phyloP scores from a whole-genome alignment of 2,797 vertebrate genomes.

The Trichosurus vulpecula region DNA sequence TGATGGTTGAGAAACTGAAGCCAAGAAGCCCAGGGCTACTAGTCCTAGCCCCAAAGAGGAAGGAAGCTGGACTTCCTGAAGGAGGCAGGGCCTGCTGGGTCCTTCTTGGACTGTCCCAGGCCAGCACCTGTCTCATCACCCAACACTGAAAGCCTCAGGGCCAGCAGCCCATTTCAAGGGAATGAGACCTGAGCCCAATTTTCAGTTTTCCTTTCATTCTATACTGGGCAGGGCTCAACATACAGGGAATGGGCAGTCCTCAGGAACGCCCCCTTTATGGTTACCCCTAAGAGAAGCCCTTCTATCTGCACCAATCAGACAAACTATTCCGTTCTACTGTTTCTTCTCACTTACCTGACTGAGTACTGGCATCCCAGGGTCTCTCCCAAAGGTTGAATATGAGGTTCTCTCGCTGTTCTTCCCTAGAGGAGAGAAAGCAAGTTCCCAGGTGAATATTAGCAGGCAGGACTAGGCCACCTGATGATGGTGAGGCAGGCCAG shows the following conservation, averaged over 20 bases:
- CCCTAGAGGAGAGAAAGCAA: conserved; percentile 83
- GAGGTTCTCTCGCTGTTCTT: conserved; percentile 92
- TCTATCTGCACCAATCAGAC: not conserved
- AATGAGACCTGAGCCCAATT: not conserved
- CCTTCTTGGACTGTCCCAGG: too few relatives aligned
- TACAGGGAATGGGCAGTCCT: too few relatives aligned
- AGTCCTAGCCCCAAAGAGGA: not conserved
- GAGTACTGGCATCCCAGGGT: conserved; percentile 85
- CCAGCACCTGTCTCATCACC: too few relatives aligned
- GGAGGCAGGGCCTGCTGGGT: not conserved
- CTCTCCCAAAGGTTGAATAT: conserved; percentile 92
- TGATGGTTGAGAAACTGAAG: not conserved
- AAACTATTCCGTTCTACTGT: not conserved
- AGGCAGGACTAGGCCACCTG: not conserved
- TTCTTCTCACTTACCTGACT: conserved; percentile 83
- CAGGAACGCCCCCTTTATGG: too few relatives aligned
- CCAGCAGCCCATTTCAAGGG: not conserved
- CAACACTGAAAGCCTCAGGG: not conserved
- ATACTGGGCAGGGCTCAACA: too few relatives aligned
- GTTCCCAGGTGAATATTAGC: not conserved
- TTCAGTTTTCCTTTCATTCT: not conserved
- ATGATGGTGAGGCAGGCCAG: not conserved
- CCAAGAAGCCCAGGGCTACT: not conserved
- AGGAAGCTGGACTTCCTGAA: not conserved
- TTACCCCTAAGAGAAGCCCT: not conserved